Conservation (phyloP, 2,113 vertebrate species). For the Protomyctophum bolini region DNA sequence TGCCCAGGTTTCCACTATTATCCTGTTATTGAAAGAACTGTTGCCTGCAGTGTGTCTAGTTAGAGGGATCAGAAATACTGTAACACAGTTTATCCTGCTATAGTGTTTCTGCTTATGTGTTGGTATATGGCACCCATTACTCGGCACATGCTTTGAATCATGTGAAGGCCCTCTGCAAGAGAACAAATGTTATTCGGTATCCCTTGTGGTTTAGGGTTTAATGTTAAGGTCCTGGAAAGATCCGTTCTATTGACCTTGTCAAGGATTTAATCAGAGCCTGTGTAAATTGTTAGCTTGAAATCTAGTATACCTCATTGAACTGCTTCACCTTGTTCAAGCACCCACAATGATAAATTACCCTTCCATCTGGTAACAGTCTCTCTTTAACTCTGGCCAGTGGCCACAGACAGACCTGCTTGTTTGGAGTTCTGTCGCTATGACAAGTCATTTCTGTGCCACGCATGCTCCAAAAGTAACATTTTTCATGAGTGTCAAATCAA, state of each 20-base stretch:
- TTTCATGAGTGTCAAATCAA: conserved; percentile 18
- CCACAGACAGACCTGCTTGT: not conserved
- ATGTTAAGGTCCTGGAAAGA: conserved; percentile 40
- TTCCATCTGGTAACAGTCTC: not conserved
- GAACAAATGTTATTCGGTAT: conserved; percentile 40
- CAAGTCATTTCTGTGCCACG: not conserved
- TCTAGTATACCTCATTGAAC: conserved; percentile 22
- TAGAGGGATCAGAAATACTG: conserved; percentile 20
- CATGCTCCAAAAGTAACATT: conserved; percentile 4
- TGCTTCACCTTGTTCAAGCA: conserved; percentile 8
- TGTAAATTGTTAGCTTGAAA: conserved; percentile 20
- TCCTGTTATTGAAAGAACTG: conserved; percentile 47
- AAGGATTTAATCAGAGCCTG: conserved; percentile 40
- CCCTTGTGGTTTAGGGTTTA: conserved; percentile 45
- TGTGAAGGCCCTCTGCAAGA: conserved; percentile 32
- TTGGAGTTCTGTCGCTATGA: not conserved
- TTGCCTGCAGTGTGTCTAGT: conserved; percentile 8
- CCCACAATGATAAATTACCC: conserved; percentile 11
- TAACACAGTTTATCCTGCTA: not conserved
- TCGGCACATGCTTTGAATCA: conserved; percentile 51
- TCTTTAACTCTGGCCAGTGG: not conserved
- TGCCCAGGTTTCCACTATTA: conserved; percentile 43
- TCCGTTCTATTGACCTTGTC: conserved; percentile 30
- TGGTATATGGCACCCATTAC: conserved; percentile 32
- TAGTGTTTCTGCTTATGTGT: conserved; percentile 29